These are phyloP conservation scores for Phlogophora meticulosa DNA, from an alignment of 2,888 invertebrate species.

Conservation along the genomic window DNA sequence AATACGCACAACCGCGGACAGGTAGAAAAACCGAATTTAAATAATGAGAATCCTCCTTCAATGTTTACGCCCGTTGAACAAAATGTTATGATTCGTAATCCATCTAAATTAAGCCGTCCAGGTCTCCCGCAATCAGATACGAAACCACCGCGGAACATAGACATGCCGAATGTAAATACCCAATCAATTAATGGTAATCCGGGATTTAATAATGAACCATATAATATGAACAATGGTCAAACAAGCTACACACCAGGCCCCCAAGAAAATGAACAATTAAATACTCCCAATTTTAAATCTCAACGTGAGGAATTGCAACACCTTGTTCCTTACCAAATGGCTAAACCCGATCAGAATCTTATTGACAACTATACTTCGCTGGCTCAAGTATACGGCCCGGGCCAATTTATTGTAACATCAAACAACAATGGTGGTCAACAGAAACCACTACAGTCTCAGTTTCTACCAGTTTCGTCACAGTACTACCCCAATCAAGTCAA, in stretches of 20 bases:
- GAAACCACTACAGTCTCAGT: background rate
- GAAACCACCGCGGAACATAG: background rate
- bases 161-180: background rate
- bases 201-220: background rate
- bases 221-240: background rate
- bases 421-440: background rate
- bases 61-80: background rate
- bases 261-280: background rate
- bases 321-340: background rate
- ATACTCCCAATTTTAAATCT: background rate
- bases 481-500: background rate
- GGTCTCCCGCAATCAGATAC: background rate
- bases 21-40: background rate
- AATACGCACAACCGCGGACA: background rate
- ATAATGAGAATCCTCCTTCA: background rate
- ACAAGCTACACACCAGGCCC: background rate
- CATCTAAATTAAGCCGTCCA: conserved; percentile 2
- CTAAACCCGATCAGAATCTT: background rate
- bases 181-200: background rate
- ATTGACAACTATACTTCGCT: background rate
- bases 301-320: background rate
- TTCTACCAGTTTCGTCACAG: background rate
- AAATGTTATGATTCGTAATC: conserved; percentile 1
- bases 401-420: background rate
- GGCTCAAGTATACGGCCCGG: background rate